Conservation (phyloP, 2,888 invertebrate species). For the Synergus laeviventris region DNA sequence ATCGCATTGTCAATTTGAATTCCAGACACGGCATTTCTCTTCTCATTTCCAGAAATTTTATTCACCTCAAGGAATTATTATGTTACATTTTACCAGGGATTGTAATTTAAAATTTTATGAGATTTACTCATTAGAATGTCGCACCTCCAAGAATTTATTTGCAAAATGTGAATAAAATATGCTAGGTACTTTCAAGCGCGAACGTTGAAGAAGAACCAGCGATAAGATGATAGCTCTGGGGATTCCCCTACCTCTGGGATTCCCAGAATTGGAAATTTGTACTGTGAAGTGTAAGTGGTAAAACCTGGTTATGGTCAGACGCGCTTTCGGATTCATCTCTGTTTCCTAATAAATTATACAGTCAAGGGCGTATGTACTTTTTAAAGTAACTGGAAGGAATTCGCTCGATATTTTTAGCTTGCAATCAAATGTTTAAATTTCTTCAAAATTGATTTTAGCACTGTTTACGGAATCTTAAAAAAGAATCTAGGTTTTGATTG, state of each 20-base stretch:
- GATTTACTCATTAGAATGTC: too few species aligned
- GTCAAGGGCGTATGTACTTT: background rate
- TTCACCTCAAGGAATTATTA: too few species aligned
- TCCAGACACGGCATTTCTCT: background rate
- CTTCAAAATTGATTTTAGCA: too few species aligned
- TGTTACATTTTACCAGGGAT: too few species aligned
- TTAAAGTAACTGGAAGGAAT: background rate
- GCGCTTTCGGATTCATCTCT: background rate
- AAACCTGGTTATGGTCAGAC: background rate
- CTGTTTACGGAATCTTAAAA: too few species aligned
- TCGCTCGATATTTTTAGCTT: too few species aligned
- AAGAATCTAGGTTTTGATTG: background rate
- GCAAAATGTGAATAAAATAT: too few species aligned
- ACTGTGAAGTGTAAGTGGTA: background rate
- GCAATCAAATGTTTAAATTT: too few species aligned
- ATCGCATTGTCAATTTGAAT: background rate
- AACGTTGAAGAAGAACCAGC: background rate
- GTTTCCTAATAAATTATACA: too few species aligned
- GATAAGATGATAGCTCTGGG: too few species aligned
- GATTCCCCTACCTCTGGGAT: background rate
- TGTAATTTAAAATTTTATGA: too few species aligned
- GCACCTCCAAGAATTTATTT: too few species aligned
- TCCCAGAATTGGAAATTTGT: background rate
- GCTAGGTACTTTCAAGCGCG: background rate
- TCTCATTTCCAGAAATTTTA: background rate